Evolutionary conservation across 2,113 vertebrate species (phyloP), one percentile per base, ranked within the genome.

Genomic region (Charina bottae): DNA sequence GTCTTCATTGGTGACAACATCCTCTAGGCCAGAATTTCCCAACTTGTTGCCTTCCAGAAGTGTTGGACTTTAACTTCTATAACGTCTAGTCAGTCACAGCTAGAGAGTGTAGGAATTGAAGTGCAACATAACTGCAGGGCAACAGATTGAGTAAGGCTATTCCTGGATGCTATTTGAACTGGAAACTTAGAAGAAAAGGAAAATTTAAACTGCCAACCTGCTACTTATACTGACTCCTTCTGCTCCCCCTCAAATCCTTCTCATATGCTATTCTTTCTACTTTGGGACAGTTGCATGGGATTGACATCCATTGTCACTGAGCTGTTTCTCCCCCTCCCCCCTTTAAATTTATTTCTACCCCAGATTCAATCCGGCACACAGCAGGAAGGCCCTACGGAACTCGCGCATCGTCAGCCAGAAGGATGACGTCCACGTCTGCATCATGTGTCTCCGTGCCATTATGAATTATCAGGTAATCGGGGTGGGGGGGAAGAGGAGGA

Each of bases 371-470:
- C 95, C 97, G 0, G 94, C 94, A 54, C 98, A 98, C 96, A 98
- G 97, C 97, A 98, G 98, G 97, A 99, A 97, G 95, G 96, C 98
- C 0, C 93, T 98, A 93, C 96, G 98, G 92, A 98, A 97, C 94
- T 97, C 98, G 0, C 98, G 98, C 54, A 96, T 98, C 0, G 97
- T 97, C 92, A 97, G 93, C 96, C 98, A 99, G 96, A 99, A 98
- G 96, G 99, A 99, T 0, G 99, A 99, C 0, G 98, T 99, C 24
- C 99, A 99, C 0, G 97, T 99, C 56, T 99, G 99, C 96, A 99
- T 99, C 88, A 99, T 99, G 99, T 99, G 99, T 58, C 97, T 99
- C 87, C 97, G 99, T 0, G 99, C 99, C 94, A 99, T 99, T 97
- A 99, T 99, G 99, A 99, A 99, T 96, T 99, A 99, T 94, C 99